Base-by-base conservation (phyloP, 2,888 invertebrate genomes). In the Agriopis marginaria region DNA sequence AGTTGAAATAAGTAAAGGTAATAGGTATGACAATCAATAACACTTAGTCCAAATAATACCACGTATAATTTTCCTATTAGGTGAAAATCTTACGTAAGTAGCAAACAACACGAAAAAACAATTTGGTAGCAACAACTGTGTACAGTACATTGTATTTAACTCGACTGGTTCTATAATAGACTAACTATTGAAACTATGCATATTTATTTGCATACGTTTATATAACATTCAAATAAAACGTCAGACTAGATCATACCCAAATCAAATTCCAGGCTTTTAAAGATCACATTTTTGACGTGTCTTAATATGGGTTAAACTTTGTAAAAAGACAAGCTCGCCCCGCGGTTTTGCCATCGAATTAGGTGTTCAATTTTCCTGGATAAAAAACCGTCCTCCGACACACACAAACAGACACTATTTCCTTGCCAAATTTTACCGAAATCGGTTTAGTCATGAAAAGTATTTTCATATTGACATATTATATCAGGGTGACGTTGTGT, bases 71-170 rank as follows among this genome's bases (percentile, higher is more conserved):
- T 53, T 53, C 6, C 32, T 32, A 11, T 39, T 47, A 45, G 12
- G 7, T 45, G 8, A 32, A 23, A 58, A 58, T 42, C 44, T 45
- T 23, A 23, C 23, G 17, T 7, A 14, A 42, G 3, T 23, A 23
- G 23, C 12, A 45, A 45, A 45, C 12, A 32, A 45, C 32, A 58
- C 45, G 2, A 45, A 45, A 58, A 7, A 58, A 32, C 14, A 58
- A 11, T 45, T 32, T 11, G 12, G 12, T 45, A 58, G 58, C 23
- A 58, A 58, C 58, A 47, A 58, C 45, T 58, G 58, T 47, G 58
- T 58, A 23, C 23, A 58, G 58, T 58, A 23, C 23, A 58, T 45
- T 58, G 56, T 44, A 32, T 58, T 58, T 17, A 45, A 44, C n/a
- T 23, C n/a, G 32, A 58, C 14, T 58, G 58, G 45, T 58, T 47